A percentile compares a stretch with the other conserved stretches of the same genome.
phyloP scores from a whole-genome alignment of 2,113 vertebrate genomes.

The Eurypyga helias region DNA sequence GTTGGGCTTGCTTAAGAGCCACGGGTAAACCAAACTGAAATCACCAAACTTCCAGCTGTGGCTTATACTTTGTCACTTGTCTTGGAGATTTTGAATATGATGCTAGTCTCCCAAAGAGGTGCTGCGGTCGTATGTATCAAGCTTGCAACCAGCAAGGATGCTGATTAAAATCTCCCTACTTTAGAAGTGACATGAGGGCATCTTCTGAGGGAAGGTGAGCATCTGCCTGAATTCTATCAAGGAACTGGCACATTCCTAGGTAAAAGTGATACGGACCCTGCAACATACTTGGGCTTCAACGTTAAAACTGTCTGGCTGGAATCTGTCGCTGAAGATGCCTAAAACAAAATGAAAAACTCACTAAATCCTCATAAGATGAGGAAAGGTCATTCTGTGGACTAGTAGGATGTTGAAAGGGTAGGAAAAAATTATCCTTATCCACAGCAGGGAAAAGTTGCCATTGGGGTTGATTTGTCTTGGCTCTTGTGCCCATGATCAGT shows the following conservation, averaged over 20 bases:
- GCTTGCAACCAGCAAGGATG: background rate
- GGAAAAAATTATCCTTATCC: background rate
- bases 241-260: background rate
- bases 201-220: background rate
- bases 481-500: background rate
- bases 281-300: rapidly evolving
- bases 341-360: background rate
- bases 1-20: background rate
- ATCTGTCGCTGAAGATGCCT: background rate
- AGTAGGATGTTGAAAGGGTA: background rate
- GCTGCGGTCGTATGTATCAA: background rate
- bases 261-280: background rate
- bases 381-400: background rate
- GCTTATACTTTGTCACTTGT: background rate
- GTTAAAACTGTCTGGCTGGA: background rate
- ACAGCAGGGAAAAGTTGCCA: background rate
- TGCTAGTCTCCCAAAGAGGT: background rate
- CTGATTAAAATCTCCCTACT: background rate
- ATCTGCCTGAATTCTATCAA: background rate
- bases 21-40: background rate
- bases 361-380: background rate
- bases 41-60: background rate
- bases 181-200: background rate
- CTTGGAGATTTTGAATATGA: background rate
- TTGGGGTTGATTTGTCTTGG: background rate